Evolutionary conservation across 35 echinoderm and acorn worm genomes (phyloP).

Genomic region (Strongylocentrotus purpuratus): DNA sequence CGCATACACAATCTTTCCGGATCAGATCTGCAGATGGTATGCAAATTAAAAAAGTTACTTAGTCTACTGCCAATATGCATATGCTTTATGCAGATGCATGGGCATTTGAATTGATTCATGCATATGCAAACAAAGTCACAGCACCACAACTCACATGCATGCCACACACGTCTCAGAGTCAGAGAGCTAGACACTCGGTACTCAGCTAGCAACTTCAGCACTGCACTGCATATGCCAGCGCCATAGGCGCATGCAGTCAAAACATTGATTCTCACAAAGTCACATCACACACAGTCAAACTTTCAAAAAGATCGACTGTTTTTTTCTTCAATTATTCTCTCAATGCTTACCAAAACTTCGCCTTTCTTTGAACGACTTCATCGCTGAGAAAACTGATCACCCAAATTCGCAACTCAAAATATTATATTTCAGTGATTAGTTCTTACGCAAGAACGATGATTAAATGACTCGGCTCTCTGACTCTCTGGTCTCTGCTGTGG

Average conservation of each 20-base stretch:
- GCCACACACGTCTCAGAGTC: not conserved
- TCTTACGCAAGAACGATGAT: not conserved
- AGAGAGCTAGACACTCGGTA: no score
- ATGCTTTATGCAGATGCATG: no score
- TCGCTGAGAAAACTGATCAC: not conserved
- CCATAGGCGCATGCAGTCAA: not conserved
- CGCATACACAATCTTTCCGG: no score
- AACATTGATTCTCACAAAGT: not conserved
- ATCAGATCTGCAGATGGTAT: no score
- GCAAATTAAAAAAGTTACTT: no score
- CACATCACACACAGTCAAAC: not conserved
- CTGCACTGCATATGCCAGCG: no score
- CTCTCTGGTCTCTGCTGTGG: not conserved
- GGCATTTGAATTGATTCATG: not conserved
- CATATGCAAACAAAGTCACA: not conserved
- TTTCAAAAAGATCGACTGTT: not conserved
- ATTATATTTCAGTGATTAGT: no score
- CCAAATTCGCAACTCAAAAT: not conserved
- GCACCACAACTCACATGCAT: not conserved
- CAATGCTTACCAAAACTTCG: constrained; percentile 47
- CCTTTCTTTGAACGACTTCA: constrained; percentile 64
- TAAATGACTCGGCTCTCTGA: no score
- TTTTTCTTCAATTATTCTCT: not conserved
- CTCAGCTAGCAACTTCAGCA: not conserved
- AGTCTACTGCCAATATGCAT: no score